Base-by-base conservation (phyloP, 1,140 invertebrate species). In the Polyergus mexicanus region DNA sequence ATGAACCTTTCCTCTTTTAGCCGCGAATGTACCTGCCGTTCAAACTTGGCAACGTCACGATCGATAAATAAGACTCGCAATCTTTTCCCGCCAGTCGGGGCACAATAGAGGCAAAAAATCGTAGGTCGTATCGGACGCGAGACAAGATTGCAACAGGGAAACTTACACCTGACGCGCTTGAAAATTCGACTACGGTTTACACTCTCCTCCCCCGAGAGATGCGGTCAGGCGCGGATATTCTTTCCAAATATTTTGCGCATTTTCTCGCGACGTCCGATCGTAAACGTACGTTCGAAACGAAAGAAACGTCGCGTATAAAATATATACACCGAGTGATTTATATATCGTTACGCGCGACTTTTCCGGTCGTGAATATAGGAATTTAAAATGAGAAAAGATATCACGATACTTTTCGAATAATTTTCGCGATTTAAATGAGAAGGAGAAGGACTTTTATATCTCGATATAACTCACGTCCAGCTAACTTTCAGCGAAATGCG, bases 121-220 rank as follows among this genome's bases (percentile, higher is more conserved):
- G 68, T 47, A 62, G 56, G 38, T 28, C 68, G 78, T 83, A 83
- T 83, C 78, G 74, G 78, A 68, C 74, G 78, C 78, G 78, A 22
- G 54, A 83, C 78, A 83, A 83, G 78, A 83, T 83, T 83, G 78
- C 68, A 83, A 83, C 78, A 83, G 78, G 78, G 41, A 83, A 83
- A 83, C 78, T 83, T 83, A 83, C 78, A 83, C 78, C 78, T 83
- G 78, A 68, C 74, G 78, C 78, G 78, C 56, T 38, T 60, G 68
- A 56, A 83, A 83, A 83, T 83, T 83, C 78, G 78, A 83, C 68
- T 72, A 44, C 28, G 54, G 38, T 60, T 83, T 47, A 38, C 16
- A 19, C 47, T 16, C 4, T 19, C 47, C 13, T 4, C 47, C 16
- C 4, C 16, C 16, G 16, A 19, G 38, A 35, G 11, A 10, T 41